Evolutionary conservation across 2,888 invertebrate genomes (phyloP), one percentile per base, ranked within the genome.

Genomic region (Lochmaea capreae): DNA sequence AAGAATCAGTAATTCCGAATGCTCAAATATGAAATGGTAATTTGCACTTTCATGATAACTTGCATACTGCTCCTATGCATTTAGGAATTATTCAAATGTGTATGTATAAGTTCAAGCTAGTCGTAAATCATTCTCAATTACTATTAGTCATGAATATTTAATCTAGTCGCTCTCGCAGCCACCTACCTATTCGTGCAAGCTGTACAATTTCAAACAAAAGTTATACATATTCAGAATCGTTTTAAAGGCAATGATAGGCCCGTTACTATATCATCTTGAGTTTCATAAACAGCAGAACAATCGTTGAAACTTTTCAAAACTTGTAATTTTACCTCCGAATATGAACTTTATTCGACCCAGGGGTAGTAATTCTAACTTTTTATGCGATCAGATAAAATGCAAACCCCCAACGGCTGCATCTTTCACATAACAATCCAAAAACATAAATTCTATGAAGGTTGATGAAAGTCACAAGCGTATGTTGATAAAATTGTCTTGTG

Each of bases 61-160:
- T 71, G 65, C 65, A 71, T 71, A 54, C 57, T 57, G 71, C 65
- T 65, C 57, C 71, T 46, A 62, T 71, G 71, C 65, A 71, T 71
- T 71, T 65, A 65, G 71, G 65, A 71, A 71, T 71, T 71, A 71
- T 71, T 71, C 71, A 71, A 71, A 71, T 71, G 65, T 43, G 71
- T 65, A 63, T 70, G 71, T 65, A 63, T 70, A 65, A 72, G 72
- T 67, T 67, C 67, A 72, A 62, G 54, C 63, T 66, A 57, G 49
- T 61, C 61, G 71, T 74, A 74, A 74, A 74, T 74, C 74, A 74
- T 71, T 57, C 74, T 74, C 71, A 74, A 74, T 71, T 74, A 69
- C 65, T 69, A 71, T 65, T 74, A 69, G 67, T 71, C 66, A 71
- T 74, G 66, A 74, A 74, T 74, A 74, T 74, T 74, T 74, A 74